These are phyloP conservation scores for Blastobasis lacticolella DNA, from an alignment of 2,888 invertebrate species.

Conservation along the genomic window DNA sequence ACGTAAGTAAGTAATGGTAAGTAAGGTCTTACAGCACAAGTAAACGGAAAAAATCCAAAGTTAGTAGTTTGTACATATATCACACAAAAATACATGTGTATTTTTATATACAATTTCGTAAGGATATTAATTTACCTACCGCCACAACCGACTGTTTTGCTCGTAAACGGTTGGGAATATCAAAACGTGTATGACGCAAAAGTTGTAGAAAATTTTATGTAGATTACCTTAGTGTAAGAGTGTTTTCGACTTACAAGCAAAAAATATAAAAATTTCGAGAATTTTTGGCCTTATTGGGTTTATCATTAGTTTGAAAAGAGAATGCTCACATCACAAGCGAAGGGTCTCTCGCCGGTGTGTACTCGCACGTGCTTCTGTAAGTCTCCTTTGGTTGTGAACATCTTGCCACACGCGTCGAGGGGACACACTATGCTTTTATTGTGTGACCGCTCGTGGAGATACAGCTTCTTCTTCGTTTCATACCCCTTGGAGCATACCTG, in stretches of 20 bases:
- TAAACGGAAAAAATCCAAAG: no score
- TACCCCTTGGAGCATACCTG: conserved; percentile 52
- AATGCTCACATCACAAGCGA: conserved; percentile 25
- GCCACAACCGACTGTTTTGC: not conserved
- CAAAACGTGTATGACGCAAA: no score
- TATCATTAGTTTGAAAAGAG: not conserved
- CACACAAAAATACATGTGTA: no score
- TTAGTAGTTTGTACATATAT: no score
- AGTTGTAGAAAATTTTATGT: no score
- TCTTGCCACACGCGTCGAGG: conserved; percentile 40
- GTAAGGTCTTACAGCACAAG: no score
- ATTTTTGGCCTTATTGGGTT: not conserved
- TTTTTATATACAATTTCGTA: no score
- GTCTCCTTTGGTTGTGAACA: conserved; percentile 51
- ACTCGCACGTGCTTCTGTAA: conserved; percentile 49
- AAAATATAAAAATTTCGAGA: not conserved
- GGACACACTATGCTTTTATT: conserved; percentile 39
- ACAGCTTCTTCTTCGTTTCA: conserved; percentile 40
- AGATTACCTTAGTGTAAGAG: not conserved
- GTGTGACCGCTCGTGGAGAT: conserved; percentile 46
- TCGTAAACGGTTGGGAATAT: no score
- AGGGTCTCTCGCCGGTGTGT: conserved; percentile 61
- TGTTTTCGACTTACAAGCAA: not conserved
- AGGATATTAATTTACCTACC: not conserved
- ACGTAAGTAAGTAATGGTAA: no score